phyloP scores from a whole-genome alignment of 2,888 invertebrate genomes.

The Xestia xanthographa region DNA sequence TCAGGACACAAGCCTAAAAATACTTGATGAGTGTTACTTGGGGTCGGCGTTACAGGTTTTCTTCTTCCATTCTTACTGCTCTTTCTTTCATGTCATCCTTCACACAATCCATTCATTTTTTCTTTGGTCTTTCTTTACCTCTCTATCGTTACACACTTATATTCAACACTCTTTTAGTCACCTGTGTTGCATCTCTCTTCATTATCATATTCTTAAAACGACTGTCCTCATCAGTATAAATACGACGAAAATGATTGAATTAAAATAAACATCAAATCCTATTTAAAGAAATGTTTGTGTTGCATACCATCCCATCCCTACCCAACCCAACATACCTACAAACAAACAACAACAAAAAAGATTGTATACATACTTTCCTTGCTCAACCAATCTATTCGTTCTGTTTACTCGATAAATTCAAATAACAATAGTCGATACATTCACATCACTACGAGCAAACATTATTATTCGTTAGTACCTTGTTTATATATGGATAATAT shows the following conservation, averaged over 20 bases:
- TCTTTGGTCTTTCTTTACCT: neutral
- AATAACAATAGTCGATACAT: constrained; percentile 63
- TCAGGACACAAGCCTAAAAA: too few species aligned
- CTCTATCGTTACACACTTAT: neutral
- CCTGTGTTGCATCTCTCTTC: neutral
- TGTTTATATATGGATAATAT: constrained; percentile 57
- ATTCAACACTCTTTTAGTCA: neutral
- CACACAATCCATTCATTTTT: neutral
- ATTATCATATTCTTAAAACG: neutral
- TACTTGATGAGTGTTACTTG: too few species aligned
- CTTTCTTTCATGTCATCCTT: neutral
- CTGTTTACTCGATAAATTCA: constrained; percentile 60
- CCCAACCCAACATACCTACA: neutral
- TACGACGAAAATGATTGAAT: neutral
- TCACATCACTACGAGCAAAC: constrained; percentile 63
- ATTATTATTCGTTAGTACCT: constrained; percentile 60
- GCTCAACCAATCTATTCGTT: constrained; percentile 43
- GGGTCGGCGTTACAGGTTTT: neutral
- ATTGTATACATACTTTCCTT: constrained; percentile 31
- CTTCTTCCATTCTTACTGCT: neutral
- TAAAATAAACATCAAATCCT: constrained; percentile 6
- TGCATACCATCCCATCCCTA: constrained; percentile 4
- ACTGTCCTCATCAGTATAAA: neutral
- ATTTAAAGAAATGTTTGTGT: constrained; percentile 26
- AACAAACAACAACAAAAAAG: constrained; percentile 33